phyloP scores from a whole-genome alignment of 2,797 vertebrate species.

The Eulemur albifrons region DNA sequence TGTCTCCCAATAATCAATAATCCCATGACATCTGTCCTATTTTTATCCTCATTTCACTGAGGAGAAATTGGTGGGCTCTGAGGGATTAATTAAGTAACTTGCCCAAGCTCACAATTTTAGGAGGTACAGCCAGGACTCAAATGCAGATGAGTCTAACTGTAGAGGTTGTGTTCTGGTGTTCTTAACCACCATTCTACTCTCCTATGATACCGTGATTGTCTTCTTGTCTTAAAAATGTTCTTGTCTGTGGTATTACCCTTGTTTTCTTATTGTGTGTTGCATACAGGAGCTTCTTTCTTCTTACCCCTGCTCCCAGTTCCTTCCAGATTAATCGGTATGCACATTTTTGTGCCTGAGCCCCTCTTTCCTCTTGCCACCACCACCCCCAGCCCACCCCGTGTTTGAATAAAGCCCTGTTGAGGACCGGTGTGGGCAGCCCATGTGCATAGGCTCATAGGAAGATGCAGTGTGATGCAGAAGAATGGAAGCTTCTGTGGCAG shows the following conservation, averaged over 20 bases:
- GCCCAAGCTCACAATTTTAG: not conserved
- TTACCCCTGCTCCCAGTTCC: not conserved
- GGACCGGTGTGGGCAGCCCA: not conserved
- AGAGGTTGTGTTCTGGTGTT: not conserved
- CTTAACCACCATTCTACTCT: too few relatives aligned
- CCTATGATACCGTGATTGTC: not conserved
- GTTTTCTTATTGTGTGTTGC: not conserved
- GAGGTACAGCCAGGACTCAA: not conserved
- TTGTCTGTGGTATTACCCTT: not conserved
- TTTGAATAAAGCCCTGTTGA: not conserved
- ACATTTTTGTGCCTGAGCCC: not conserved
- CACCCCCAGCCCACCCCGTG: not conserved
- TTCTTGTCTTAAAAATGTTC: not conserved
- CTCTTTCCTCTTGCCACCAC: not conserved
- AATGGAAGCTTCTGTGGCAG: not conserved
- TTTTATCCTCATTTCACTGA: not conserved
- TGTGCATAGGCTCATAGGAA: not conserved
- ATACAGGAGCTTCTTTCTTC: not conserved
- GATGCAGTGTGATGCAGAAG: not conserved
- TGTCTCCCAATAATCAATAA: not conserved
- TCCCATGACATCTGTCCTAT: not conserved
- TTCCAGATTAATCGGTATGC: not conserved
- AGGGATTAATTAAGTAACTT: not conserved
- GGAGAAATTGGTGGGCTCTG: not conserved
- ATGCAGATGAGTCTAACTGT: not conserved